Conservation (phyloP, 92 coral and sea anemone genomes). For the Siderastrea radians region DNA sequence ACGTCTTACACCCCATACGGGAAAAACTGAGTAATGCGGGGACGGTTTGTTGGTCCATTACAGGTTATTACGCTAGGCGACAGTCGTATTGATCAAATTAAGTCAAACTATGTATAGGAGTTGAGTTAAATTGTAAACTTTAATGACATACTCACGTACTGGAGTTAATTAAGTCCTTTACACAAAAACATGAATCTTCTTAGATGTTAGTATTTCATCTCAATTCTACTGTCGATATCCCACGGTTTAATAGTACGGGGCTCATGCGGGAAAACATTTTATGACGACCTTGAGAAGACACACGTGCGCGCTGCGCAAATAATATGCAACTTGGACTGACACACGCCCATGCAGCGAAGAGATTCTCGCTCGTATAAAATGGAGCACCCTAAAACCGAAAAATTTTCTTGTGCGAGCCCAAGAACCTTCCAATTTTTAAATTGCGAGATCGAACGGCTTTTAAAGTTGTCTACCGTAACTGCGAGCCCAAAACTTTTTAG, state of each 20-base stretch:
- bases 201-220: slow-evolving; percentile 40
- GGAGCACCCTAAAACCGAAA: too few species aligned
- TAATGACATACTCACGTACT: background rate
- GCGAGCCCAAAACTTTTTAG: too few species aligned
- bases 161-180: background rate
- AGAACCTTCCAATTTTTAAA: too few species aligned
- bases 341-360: background rate
- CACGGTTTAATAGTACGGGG: slow-evolving; percentile 37
- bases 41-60: too few species aligned
- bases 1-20: too few species aligned
- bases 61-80: too few species aligned
- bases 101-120: background rate
- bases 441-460: too few species aligned
- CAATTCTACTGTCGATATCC: slow-evolving; percentile 37
- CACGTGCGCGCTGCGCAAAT: slow-evolving; percentile 55
- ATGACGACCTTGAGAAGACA: slow-evolving; percentile 42
- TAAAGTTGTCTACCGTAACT: too few species aligned
- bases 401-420: too few species aligned
- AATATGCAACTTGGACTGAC: slow-evolving; percentile 36
- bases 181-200: slow-evolving; percentile 35
- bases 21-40: too few species aligned
- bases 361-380: too few species aligned
- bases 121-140: background rate
- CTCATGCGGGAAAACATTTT: slow-evolving; percentile 40
- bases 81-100: too few species aligned